Base-by-base conservation (phyloP, 2,113 vertebrate species). In the Cyprinodon tularosa region DNA sequence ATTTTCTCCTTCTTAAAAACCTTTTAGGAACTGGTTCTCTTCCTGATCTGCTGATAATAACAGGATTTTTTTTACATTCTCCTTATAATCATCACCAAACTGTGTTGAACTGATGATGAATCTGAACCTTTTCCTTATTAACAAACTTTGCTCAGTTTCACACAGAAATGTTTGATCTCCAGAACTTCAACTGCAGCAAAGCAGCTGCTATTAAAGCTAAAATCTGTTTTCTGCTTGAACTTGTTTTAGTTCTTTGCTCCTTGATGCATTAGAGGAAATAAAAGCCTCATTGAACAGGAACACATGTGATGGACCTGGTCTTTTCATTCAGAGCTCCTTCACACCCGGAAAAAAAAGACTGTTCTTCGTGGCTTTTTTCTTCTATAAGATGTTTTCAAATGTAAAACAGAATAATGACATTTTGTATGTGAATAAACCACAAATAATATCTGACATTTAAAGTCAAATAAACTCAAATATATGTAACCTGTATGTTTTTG, bases 321-420 rank as follows among this genome's bases (percentile, higher is more conserved):
- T 66, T 38, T 42, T 72, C 8, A 68, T 86, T 73, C 84, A 71
- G 8, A 81, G 72, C 83, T 79, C 59, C 71, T 71, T 80, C 65
- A 59, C 66, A 1, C 42, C 38, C 17, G 15, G 48, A 3, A 76
- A 72, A 84, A 90, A 78, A 86, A 83, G 82, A 88, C 81, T 91
- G 84, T 87, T 90, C 86, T 86, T 89, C 71, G 81, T 86, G 85
- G 65, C 57, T 74, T 74, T 80, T 71, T 81, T 68, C 71, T 77
- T 75, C 42, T 47, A 36, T 12, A 65, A 72, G 39, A 84, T 64
- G 63, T 66, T 82, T 68, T 66, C 45, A 83, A 77, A 73, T 61
- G 3, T 64, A 68, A 4, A 67, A 68, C 68, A 36, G 29, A 74
- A n/a, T 78, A 4, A 74, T 60, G 48, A 37, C 15, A 15, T 13